Percentiles rank a stretch among this genome's conserved stretches.
Conservation (phyloP, 2,113 vertebrate genomes). For the Atherinomorus stipes region DNA sequence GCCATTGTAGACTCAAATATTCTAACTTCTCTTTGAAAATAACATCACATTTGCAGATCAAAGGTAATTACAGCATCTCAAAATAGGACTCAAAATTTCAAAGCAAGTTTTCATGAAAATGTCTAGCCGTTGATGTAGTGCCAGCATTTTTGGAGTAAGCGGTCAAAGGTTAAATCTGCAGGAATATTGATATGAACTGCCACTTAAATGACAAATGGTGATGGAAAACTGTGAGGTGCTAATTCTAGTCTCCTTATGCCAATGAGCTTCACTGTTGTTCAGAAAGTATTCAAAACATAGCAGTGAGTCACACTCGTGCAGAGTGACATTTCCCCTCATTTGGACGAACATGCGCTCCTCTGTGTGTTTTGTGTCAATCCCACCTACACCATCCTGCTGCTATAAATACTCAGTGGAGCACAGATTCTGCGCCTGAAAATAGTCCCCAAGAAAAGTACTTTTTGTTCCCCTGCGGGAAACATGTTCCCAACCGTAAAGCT, state of each 20-base stretch:
- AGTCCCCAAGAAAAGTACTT: neutral
- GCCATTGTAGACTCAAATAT: neutral
- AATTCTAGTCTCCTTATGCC: neutral
- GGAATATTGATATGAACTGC: neutral
- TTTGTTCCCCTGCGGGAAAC: neutral
- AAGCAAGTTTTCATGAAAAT: neutral
- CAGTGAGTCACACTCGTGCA: neutral
- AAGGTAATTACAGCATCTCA: neutral
- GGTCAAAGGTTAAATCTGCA: neutral
- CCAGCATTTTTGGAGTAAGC: neutral
- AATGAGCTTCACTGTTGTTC: neutral
- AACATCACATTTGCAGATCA: neutral
- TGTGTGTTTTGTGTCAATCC: constrained; percentile 15
- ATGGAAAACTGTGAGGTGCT: neutral
- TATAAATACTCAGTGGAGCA: constrained; percentile 11
- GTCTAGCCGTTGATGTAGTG: neutral
- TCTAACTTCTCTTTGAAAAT: neutral
- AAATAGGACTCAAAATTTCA: neutral
- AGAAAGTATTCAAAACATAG: neutral
- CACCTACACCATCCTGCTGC: neutral
- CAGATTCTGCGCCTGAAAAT: neutral
- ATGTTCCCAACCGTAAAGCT: neutral
- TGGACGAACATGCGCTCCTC: neutral
- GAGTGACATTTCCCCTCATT: constrained; percentile 19
- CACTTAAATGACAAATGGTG: no score